A percentile compares a stretch with the other conserved stretches of the same genome.
Evolutionary conservation across 2,888 invertebrate species (phyloP).

Genomic region (Philaethria dido): DNA sequence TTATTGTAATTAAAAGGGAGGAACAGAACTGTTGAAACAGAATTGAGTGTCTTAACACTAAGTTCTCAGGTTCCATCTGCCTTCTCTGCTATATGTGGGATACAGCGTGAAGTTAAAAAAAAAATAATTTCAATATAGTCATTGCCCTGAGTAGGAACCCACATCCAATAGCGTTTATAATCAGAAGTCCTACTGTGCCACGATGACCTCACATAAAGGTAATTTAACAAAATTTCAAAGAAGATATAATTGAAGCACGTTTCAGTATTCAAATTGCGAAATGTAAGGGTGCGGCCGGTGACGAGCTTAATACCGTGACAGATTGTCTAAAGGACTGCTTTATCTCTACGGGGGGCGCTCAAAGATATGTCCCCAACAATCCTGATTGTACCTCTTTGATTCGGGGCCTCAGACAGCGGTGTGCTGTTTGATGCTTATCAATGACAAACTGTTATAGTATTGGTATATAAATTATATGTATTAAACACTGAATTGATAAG

Average conservation of each 20-base stretch:
- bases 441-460: not conserved
- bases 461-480: not conserved
- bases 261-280: conserved; percentile 32
- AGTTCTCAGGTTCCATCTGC: too few species aligned
- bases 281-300: conserved; percentile 26
- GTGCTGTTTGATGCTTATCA: not conserved
- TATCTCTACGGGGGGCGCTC: conserved; percentile 23
- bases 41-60: too few species aligned
- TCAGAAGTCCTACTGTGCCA: too few species aligned
- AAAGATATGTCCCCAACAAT: conserved; percentile 24
- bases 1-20: too few species aligned
- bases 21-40: too few species aligned
- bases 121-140: too few species aligned
- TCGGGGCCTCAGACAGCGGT: conserved; percentile 10
- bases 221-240: conserved; percentile 22
- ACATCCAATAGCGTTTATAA: too few species aligned
- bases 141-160: too few species aligned
- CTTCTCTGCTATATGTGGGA: too few species aligned
- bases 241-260: conserved; percentile 36
- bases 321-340: conserved; percentile 29
- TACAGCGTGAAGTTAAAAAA: too few species aligned
- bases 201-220: not conserved
- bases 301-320: conserved; percentile 27
- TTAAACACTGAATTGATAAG: too few species aligned
- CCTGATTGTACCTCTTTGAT: conserved; percentile 23